Evolutionary conservation across 2,113 vertebrate species (phyloP), one percentile per base, ranked within the genome.

Genomic region (Gnathonemus echidnorhynchus): DNA sequence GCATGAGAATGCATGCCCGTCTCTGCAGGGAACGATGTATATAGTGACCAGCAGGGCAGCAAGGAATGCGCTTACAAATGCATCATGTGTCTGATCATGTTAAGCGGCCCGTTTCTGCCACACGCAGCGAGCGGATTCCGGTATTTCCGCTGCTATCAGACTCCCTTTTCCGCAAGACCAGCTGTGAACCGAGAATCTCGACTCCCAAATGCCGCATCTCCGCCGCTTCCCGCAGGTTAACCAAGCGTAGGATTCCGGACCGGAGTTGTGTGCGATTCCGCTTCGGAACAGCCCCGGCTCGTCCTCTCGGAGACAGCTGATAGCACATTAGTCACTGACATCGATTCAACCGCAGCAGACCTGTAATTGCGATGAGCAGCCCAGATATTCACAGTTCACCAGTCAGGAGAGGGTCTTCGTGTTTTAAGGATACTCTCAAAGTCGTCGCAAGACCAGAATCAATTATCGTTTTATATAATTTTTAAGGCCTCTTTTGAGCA

Each of bases 41-140:
- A 50, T n/a, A 53, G 7, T 83, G 88, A 0, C 62, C n/a, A 80
- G 53, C 9, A 52, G 46, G 66, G 80, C 84, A 52, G 35, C 56
- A 74, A 89, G 87, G 88, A 58, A 88, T 89, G 88, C 90, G 90
- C 91, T 88, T 90, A 90, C 11, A 53, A 42, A 89, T 56, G 86
- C 88, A 84, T 70, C 89, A 90, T 90, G 86, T 92, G 92, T 91
- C 84, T 92, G 66, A 90, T 91, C 90, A 88, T 88, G 49, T 83
- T 42, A 86, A 50, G 53, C 89, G 80, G 15, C 13, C 27, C 10
- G 11, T 90, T 90, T 90, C 45, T 35, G 89, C 52, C 42, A 42
- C 91, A 89, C 89, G 90, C 92, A 92, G 89, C 88, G 11, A 92
- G 91, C 88, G 49, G 87, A 90, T 90, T 90, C 92, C 90, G 91